phyloP scores from a whole-genome alignment of 2,113 vertebrate genomes.

The Platichthys flesus region DNA sequence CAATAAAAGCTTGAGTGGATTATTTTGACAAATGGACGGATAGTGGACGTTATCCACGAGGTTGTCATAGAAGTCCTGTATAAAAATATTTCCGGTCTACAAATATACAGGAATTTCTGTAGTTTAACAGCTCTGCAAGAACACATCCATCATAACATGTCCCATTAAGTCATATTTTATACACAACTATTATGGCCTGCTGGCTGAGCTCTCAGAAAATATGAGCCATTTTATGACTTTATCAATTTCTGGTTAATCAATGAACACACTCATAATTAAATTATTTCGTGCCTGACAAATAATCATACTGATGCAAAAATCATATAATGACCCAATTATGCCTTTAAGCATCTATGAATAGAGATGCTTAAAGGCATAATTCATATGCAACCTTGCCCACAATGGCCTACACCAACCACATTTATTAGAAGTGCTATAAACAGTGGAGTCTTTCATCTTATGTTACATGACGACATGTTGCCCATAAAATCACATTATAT shows the following conservation, averaged over 20 bases:
- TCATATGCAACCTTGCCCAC: neutral
- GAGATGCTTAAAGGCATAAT: no score
- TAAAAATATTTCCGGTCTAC: slow-evolving; percentile 12
- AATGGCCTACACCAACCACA: neutral
- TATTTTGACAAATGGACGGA: slow-evolving; percentile 46
- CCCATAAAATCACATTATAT: slow-evolving; percentile 3
- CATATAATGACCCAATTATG: neutral
- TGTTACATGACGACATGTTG: neutral
- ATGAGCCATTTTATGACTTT: neutral
- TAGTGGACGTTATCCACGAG: slow-evolving; percentile 14
- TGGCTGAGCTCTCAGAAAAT: neutral
- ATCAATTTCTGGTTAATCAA: neutral
- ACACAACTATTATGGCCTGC: neutral
- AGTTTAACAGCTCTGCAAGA: neutral
- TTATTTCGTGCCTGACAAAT: neutral
- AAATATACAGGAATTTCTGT: neutral
- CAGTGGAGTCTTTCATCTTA: neutral
- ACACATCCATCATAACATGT: slow-evolving; percentile 13
- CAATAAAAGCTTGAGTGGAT: slow-evolving; percentile 22
- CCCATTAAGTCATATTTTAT: neutral
- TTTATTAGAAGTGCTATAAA: neutral
- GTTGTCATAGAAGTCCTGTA: slow-evolving; percentile 7
- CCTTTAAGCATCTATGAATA: neutral
- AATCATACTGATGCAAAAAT: neutral
- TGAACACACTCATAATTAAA: neutral